These are phyloP conservation scores for Drosophila antonietae DNA, from an alignment of 2,888 invertebrate species.

Conservation along the genomic window DNA sequence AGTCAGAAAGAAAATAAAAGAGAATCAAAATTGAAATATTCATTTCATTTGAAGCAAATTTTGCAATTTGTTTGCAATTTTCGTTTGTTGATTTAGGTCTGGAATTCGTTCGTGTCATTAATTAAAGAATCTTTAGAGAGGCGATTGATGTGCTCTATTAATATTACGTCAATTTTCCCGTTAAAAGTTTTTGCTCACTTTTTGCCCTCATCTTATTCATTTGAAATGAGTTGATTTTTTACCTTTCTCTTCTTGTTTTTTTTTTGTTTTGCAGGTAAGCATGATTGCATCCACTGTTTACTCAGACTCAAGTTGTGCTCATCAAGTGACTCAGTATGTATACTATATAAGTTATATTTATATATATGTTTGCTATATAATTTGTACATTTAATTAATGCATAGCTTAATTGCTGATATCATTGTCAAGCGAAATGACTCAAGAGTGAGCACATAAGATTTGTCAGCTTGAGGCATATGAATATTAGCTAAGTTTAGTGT, in stretches of 20 bases:
- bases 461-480: not conserved
- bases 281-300: slow-evolving; percentile 48
- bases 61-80: slow-evolving; percentile 73
- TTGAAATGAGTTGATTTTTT: slow-evolving; percentile 18
- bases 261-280: slow-evolving; percentile 52
- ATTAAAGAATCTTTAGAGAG: slow-evolving; percentile 25
- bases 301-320: slow-evolving; percentile 31
- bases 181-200: slow-evolving; percentile 4
- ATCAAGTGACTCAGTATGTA: slow-evolving; percentile 51
- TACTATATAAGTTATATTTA: slow-evolving; percentile 17
- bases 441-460: slow-evolving; percentile 24
- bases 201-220: not conserved
- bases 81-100: slow-evolving; percentile 69
- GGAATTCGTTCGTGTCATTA: slow-evolving; percentile 17
- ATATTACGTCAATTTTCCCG: slow-evolving; percentile 6
- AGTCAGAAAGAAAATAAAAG: not conserved
- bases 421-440: slow-evolving; percentile 55
- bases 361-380: slow-evolving; percentile 16
- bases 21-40: slow-evolving; percentile 17
- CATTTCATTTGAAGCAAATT: slow-evolving; percentile 27
- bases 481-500: not conserved
- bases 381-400: slow-evolving; percentile 25
- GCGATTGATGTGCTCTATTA: slow-evolving; percentile 4
- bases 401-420: slow-evolving; percentile 43
- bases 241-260: slow-evolving; percentile 27